These are phyloP conservation scores for Chaenodraco wilsoni DNA, from an alignment of 2,797 vertebrate species.

Conservation along the genomic window DNA sequence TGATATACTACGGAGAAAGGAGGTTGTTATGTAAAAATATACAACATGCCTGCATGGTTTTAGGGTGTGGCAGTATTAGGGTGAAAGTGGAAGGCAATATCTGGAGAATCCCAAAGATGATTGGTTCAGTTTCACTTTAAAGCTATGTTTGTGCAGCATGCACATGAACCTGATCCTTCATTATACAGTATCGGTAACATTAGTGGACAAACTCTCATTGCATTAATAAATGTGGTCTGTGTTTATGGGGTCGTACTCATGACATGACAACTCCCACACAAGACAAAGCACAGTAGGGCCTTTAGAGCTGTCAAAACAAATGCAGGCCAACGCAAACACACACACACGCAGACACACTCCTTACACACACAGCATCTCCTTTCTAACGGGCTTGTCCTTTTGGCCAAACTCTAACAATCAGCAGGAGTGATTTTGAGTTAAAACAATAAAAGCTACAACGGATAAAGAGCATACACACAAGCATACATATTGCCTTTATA, in stretches of 20 bases:
- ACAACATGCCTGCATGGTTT: not conserved
- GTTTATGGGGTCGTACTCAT: slow-evolving; percentile 58
- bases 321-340: slow-evolving; percentile 71
- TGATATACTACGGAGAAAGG: not conserved
- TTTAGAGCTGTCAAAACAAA: slow-evolving; percentile 75
- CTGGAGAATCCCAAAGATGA: not conserved
- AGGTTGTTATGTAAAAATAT: slow-evolving; percentile 3
- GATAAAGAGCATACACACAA: slow-evolving; percentile 9
- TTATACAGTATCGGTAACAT: slow-evolving; percentile 5
- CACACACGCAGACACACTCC: slow-evolving; percentile 33
- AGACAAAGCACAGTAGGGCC: slow-evolving; percentile 75
- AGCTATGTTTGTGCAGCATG: not conserved
- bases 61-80: not conserved
- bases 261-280: slow-evolving; percentile 70
- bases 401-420: slow-evolving; percentile 53
- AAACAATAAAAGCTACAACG: slow-evolving; percentile 23
- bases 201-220: not conserved
- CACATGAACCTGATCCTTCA: not conserved
- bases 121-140: not conserved
- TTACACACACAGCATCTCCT: slow-evolving; percentile 32
- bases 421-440: slow-evolving; percentile 34
- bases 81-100: not conserved
- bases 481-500: not conserved
- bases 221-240: slow-evolving; percentile 54
- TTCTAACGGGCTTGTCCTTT: slow-evolving; percentile 48